Conservation (phyloP, 2,888 invertebrate genomes). For the Stenotaenia linearis region DNA sequence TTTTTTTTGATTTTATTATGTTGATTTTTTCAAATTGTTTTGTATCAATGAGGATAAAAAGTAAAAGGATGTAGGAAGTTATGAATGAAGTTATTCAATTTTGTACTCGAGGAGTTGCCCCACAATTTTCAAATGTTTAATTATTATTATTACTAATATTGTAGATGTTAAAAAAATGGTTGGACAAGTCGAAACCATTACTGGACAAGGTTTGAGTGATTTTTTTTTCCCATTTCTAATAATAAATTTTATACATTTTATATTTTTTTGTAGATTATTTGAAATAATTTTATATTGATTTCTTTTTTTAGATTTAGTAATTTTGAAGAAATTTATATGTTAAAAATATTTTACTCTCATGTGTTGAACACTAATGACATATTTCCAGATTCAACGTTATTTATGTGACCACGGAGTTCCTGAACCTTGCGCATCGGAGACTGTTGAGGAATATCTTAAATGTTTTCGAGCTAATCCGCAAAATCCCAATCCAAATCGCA, state of each 20-base stretch:
- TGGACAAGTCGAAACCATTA: background rate
- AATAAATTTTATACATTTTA: background rate
- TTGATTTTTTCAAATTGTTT: background rate
- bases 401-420: slow-evolving; percentile 48
- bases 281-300: too few relatives aligned
- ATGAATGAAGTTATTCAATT: background rate
- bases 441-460: slow-evolving; percentile 64
- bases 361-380: slow-evolving; percentile 15
- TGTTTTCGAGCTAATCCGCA: slow-evolving; percentile 76
- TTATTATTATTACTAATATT: background rate
- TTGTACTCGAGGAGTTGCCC: too few relatives aligned
- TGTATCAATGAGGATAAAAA: background rate
- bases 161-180: background rate
- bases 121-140: background rate
- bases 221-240: background rate
- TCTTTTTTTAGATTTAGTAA: background rate
- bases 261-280: background rate
- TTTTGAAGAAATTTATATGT: background rate
- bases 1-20: background rate
- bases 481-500: slow-evolving; percentile 57
- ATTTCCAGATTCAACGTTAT: slow-evolving; percentile 37
- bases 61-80: background rate
- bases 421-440: slow-evolving; percentile 58
- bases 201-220: background rate
- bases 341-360: background rate